Base-by-base conservation (phyloP, 2,888 invertebrate species). In the Acanthoscelides obtectus region DNA sequence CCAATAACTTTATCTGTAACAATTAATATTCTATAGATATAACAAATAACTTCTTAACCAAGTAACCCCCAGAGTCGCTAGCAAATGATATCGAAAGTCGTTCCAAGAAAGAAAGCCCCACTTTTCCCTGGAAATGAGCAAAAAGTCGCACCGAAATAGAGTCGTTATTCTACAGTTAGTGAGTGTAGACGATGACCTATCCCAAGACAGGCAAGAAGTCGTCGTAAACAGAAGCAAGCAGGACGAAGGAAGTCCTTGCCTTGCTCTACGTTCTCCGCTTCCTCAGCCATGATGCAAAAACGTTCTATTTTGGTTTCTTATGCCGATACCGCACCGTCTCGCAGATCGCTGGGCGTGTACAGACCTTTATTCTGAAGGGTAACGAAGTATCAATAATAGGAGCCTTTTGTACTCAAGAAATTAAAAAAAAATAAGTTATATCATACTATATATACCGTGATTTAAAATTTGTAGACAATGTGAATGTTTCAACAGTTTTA, bases 301-400 rank as follows among this genome's bases (percentile, higher is more conserved):
- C 83, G 82, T 78, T 83, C 80, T 83, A 83, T 83, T 83, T 83
- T 82, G 83, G 83, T 82, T 83, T 82, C 82, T 82, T 83, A 79
- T 80, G 77, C 22, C 68, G 17, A 79, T 80, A 77, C 22, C 68
- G 17, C 12, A 22, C 22, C 25, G 6, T 1, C 6, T 45, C 45
- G 45, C 12, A 4, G 45, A 45, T 1, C 45, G 45, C 45, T 12
- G 45, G 45, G 45, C 45, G 45, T 45, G 17, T 45, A 45, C 45
- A 6, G 45, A 12, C 45, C 45, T 45, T 45, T 45, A 45, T 45
- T 45, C 3, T 12, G 17, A 17, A 45, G 45, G 45, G 45, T 45
- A 12, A 12, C 12, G 45, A 1, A 45, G n/a, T n/a, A n/a, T n/a
- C n/a, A n/a, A n/a, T n/a, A n/a, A n/a, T n/a, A n/a, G n/a, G n/a